Percentiles rank a stretch among this genome's conserved stretches.
Conservation (phyloP, 2,888 invertebrate species). For the Dioctria linearis region DNA sequence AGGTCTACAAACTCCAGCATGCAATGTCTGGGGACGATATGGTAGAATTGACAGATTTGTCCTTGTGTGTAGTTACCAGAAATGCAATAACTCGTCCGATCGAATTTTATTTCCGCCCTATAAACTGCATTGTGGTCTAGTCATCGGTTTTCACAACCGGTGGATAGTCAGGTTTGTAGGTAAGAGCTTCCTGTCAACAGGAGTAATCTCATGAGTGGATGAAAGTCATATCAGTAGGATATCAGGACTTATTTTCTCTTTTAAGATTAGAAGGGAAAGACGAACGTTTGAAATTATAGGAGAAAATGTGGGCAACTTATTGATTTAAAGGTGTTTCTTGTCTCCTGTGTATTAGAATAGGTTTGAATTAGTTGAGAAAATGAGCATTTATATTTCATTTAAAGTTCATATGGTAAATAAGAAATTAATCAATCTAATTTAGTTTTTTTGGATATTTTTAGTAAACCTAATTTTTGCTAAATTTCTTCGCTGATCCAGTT, state of each 20-base stretch:
- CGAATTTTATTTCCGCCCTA: slow-evolving; percentile 40
- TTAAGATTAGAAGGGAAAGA: not conserved
- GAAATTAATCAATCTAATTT: no score
- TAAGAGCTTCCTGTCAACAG: not conserved
- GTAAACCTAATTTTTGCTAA: no score
- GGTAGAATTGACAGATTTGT: not conserved
- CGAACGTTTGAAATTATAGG: not conserved
- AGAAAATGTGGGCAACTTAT: no score
- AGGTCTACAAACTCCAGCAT: not conserved
- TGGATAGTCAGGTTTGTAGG: slow-evolving; percentile 18
- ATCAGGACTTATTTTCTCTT: not conserved
- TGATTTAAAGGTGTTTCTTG: no score
- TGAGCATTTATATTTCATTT: no score
- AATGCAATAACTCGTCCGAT: slow-evolving; percentile 36
- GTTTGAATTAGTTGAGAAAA: no score
- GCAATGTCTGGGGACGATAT: not conserved
- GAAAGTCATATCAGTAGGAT: not conserved
- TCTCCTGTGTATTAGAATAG: no score
- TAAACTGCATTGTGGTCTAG: slow-evolving; percentile 38
- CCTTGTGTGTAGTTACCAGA: not conserved
- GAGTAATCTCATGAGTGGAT: not conserved
- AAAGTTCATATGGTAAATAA: no score
- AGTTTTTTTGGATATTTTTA: no score
- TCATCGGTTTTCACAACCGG: not conserved
- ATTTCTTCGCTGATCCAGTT: no score